Percentiles rank a stretch among this genome's conserved stretches.
Evolutionary conservation across 2,113 vertebrate genomes (phyloP).

Genomic region (Ceyx melanurus): DNA sequence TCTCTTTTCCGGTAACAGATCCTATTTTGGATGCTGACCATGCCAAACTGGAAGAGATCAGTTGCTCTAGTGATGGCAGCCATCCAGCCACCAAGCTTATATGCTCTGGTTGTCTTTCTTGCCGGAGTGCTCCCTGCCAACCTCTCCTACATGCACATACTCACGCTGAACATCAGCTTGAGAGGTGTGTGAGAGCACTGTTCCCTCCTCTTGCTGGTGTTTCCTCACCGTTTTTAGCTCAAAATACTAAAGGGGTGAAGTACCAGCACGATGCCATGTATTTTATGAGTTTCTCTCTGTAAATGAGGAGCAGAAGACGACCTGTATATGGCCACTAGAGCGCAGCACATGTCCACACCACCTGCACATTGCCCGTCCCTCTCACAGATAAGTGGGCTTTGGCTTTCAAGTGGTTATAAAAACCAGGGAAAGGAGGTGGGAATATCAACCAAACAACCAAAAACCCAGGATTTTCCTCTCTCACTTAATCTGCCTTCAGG

Average conservation of each 20-base stretch:
- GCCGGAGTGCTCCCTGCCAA: not conserved
- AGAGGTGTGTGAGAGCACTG: not conserved
- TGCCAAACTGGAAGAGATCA: not conserved
- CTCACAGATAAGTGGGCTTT: accelerated
- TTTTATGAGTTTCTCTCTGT: accelerated
- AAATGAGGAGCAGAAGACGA: not conserved
- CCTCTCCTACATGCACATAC: not conserved
- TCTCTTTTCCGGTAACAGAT: not conserved
- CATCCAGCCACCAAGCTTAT: not conserved
- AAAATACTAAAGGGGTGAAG: accelerated
- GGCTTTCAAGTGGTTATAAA: not conserved
- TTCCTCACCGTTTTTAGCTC: not conserved
- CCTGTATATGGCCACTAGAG: constrained; percentile 32
- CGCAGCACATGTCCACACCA: constrained; percentile 8
- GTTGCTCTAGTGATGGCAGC: not conserved
- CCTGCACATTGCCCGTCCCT: not conserved
- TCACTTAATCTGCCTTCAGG: not conserved
- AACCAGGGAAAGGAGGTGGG: accelerated
- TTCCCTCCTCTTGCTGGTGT: not conserved
- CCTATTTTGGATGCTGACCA: not conserved
- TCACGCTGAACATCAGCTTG: not conserved
- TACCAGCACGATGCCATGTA: accelerated
- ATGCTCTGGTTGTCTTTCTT: not conserved
- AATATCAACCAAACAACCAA: not conserved
- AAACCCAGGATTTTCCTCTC: not conserved